phyloP scores from a whole-genome alignment of 2,113 vertebrate species.

The Dendrocopos noguchii region DNA sequence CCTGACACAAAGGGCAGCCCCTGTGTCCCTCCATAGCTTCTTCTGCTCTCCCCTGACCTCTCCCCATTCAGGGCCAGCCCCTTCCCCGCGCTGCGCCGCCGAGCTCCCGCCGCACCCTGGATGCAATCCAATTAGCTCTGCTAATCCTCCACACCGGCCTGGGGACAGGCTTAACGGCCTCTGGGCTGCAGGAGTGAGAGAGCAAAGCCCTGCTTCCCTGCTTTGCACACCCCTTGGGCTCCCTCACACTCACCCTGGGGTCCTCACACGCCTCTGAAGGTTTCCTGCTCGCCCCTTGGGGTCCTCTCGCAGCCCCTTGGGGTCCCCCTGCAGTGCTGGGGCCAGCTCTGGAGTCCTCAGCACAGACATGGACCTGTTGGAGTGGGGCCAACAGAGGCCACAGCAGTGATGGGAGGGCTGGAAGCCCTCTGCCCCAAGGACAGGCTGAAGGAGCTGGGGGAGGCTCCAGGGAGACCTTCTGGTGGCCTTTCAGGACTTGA shows the following conservation, averaged over 20 bases:
- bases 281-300: background rate
- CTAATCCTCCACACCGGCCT: background rate
- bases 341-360: background rate
- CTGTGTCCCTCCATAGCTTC: accelerated
- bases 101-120: accelerated
- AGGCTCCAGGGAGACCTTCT: background rate
- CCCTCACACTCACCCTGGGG: background rate
- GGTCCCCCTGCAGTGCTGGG: background rate
- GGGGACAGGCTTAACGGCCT: background rate
- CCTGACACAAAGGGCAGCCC: background rate
- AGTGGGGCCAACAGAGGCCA: no score
- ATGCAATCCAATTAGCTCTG: background rate
- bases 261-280: background rate
- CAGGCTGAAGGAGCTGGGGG: background rate
- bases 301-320: accelerated
- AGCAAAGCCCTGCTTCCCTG: background rate
- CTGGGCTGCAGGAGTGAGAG: background rate
- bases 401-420: background rate
- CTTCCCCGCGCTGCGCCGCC: accelerated
- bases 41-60: background rate
- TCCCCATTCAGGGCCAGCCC: background rate
- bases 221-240: background rate
- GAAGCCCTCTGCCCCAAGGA: background rate
- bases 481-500: background rate
- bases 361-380: background rate